Evolutionary conservation across 1,140 invertebrate genomes (phyloP), one percentile per base, ranked within the genome.

Genomic region (Bombus turneri): DNA sequence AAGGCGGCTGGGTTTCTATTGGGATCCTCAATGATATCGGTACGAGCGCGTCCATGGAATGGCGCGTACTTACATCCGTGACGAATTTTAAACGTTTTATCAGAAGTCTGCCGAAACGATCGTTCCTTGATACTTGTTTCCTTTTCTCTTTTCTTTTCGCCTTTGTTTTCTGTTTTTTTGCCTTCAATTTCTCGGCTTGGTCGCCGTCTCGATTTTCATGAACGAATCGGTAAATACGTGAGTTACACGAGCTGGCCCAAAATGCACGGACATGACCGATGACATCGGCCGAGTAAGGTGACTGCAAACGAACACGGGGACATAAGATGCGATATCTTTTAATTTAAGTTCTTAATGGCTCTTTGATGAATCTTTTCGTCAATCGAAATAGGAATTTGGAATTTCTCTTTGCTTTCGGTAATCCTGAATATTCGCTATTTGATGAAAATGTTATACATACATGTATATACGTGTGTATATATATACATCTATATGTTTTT

Each of bases 221-320:
- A 81, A 87, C 81, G 81, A 83, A 82, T 81, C 53, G 57, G 53
- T 84, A 53, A 6, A n/a, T 84, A 79, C 89, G 83, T 89, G 88
- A 92, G 89, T 83, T 91, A 84, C 84, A 93, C 92, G 91, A 92
- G 92, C 91, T 92, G 92, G 91, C 92, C 92, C 91, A 88, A 68
- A 89, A 88, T 85, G 87, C 87, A 87, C 91, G 89, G 88, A 82
- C 83, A 57, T 28, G 43, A 18, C 34, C 77, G 25, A 76, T 31
- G 37, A 28, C 9, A 31, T 59, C 53, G 76, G 76, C 39, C n/a
- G 69, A 79, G 37, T 68, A 34, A 18, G 9, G 25, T 68, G 82
- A 64, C 39, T 64, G 66, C 15, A 31, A 64, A 78, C 75, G 75
- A 64, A 78, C 53, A 77, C 75, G 57, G 57, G 75, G 75, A 62